Conservation (phyloP, 2,888 invertebrate species). For the Lysandra coridon region DNA sequence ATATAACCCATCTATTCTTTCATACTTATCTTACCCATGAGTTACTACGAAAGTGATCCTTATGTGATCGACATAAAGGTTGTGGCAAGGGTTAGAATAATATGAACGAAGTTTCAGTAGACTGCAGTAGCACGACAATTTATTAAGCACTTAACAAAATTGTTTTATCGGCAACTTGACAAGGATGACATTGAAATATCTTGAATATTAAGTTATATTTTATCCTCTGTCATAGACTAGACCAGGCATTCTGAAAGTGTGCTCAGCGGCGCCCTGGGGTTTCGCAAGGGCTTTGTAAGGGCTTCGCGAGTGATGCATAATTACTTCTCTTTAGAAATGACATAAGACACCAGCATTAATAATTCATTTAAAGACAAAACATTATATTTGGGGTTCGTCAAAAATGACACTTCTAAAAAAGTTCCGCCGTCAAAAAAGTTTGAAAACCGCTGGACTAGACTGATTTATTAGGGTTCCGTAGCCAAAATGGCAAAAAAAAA, state of each 20-base stretch:
- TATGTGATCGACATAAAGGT: background rate
- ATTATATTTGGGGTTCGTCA: too few relatives aligned
- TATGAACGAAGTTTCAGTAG: background rate
- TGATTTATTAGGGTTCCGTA: background rate
- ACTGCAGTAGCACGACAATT: background rate
- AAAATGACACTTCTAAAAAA: too few relatives aligned
- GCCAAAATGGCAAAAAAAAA: too few relatives aligned
- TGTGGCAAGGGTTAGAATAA: background rate
- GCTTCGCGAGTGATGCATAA: too few relatives aligned
- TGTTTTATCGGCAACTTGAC: conserved; percentile 13
- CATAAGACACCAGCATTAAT: too few relatives aligned
- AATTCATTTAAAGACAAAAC: too few relatives aligned
- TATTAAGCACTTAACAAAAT: conserved; percentile 18
- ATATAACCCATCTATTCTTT: background rate
- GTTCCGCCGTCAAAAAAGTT: too few relatives aligned
- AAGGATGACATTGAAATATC: conserved; percentile 30
- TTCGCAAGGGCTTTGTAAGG: too few relatives aligned
- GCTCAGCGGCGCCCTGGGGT: too few relatives aligned
- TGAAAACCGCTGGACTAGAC: background rate
- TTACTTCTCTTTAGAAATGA: too few relatives aligned
- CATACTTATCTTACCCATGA: background rate
- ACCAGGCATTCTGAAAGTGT: too few relatives aligned
- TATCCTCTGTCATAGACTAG: too few relatives aligned
- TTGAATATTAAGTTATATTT: conserved; percentile 16
- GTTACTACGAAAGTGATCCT: background rate